Conservation (phyloP, 2,797 vertebrate genomes). For the Chaetodon trifasciatus region DNA sequence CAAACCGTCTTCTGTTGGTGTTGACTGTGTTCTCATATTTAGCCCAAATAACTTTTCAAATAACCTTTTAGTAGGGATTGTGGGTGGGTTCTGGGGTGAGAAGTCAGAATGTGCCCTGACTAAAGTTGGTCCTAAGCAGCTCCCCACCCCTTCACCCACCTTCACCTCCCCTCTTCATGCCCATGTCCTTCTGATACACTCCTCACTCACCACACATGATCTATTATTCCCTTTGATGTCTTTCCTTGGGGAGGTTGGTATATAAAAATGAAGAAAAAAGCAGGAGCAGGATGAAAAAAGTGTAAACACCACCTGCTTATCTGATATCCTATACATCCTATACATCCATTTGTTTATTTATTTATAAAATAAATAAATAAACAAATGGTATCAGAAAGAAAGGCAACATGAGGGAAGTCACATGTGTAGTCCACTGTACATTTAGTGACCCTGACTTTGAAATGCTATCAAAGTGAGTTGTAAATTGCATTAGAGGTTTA, state of each 20-base stretch:
- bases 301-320: no score
- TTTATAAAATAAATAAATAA: no score
- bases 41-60: no score
- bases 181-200: conserved; percentile 71
- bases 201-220: conserved; percentile 77
- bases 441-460: conserved; percentile 38
- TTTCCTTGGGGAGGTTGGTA: conserved; percentile 72
- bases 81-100: no score
- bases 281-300: conserved; percentile 39
- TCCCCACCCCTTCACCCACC: conserved; percentile 32
- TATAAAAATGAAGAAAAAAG: conserved; percentile 47
- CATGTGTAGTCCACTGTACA: conserved; percentile 35
- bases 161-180: conserved; percentile 22
- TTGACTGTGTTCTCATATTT: background rate
- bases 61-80: no score
- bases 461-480: conserved; percentile 58
- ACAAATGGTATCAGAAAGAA: conserved; percentile 63
- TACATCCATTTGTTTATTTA: no score
- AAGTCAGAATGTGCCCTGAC: conserved; percentile 46
- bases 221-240: conserved; percentile 84
- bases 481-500: conserved; percentile 37
- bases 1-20: background rate
- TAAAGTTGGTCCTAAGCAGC: conserved; percentile 69
- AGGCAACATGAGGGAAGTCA: conserved; percentile 19
- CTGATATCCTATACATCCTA: no score